Percentiles rank a stretch among this genome's conserved stretches.
Evolutionary conservation across 2,888 invertebrate genomes (phyloP).

Genomic region (Nemurella pictetii): DNA sequence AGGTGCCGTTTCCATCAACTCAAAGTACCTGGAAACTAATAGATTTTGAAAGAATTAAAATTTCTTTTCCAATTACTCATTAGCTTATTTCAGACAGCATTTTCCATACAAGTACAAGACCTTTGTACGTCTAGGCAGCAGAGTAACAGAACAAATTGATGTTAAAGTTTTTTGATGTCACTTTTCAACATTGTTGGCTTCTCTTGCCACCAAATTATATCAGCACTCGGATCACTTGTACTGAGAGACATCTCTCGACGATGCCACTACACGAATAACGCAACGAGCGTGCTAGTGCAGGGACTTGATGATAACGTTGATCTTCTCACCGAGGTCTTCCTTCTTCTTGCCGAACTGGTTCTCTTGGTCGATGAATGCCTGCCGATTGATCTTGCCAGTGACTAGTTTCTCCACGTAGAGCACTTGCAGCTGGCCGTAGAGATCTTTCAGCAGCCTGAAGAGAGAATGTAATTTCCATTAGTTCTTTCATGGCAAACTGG

Average conservation of each 20-base stretch:
- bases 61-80: no score
- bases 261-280: not conserved
- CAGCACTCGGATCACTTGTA: not conserved
- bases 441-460: constrained; percentile 50
- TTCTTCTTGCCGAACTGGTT: constrained; percentile 58
- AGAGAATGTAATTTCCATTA: no score
- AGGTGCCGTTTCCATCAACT: no score
- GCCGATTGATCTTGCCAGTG: constrained; percentile 61
- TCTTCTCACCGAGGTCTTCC: constrained; percentile 59
- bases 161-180: not conserved
- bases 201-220: not conserved
- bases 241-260: not conserved
- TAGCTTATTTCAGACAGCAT: no score
- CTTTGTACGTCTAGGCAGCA: no score
- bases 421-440: constrained; percentile 56
- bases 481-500: no score
- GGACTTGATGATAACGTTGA: constrained; percentile 55
- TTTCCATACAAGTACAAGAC: no score
- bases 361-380: constrained; percentile 63
- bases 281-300: constrained; percentile 46
- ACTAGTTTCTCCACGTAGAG: constrained; percentile 64
- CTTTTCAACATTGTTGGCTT: not conserved
- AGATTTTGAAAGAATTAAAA: no score
- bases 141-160: no score
- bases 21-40: no score